These are phyloP conservation scores for Apis laboriosa DNA, from an alignment of 1,140 invertebrate genomes.

Conservation along the genomic window DNA sequence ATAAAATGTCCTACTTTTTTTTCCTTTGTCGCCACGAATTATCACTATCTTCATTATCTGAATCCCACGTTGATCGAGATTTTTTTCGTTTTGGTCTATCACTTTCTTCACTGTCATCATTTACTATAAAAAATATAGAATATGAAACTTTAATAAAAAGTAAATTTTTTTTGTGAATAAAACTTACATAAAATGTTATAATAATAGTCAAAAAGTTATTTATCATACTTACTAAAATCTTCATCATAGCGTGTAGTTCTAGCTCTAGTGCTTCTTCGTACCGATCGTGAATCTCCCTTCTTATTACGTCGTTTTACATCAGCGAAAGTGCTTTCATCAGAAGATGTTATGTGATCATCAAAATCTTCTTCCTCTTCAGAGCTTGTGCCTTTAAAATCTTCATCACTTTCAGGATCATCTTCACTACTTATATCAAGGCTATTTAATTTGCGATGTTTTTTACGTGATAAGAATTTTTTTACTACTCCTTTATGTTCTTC, in stretches of 20 bases:
- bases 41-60: conserved; percentile 83
- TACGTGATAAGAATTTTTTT: conserved; percentile 78
- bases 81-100: conserved; percentile 82
- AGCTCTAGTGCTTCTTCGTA: conserved; percentile 83
- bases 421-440: conserved; percentile 91
- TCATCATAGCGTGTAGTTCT: conserved; percentile 82
- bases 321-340: conserved; percentile 83
- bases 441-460: conserved; percentile 89
- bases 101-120: conserved; percentile 83
- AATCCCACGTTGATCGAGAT: conserved; percentile 80
- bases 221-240: conserved; percentile 82
- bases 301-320: conserved; percentile 73
- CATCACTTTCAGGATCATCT: conserved; percentile 90
- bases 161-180: no score
- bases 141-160: not conserved
- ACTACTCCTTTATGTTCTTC: conserved; percentile 72
- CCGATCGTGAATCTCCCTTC: conserved; percentile 75
- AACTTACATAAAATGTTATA: not conserved
- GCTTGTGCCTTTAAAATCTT: conserved; percentile 90
- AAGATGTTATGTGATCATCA: conserved; percentile 82
- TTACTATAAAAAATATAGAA: conserved; percentile 69
- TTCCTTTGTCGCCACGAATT: conserved; percentile 82
- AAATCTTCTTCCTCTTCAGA: conserved; percentile 84
- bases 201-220: not conserved
- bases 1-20: conserved; percentile 72